A percentile compares a stretch with the other conserved stretches of the same genome.
Evolutionary conservation across 2,888 invertebrate genomes (phyloP).

Genomic region (Stenichneumon culpator): DNA sequence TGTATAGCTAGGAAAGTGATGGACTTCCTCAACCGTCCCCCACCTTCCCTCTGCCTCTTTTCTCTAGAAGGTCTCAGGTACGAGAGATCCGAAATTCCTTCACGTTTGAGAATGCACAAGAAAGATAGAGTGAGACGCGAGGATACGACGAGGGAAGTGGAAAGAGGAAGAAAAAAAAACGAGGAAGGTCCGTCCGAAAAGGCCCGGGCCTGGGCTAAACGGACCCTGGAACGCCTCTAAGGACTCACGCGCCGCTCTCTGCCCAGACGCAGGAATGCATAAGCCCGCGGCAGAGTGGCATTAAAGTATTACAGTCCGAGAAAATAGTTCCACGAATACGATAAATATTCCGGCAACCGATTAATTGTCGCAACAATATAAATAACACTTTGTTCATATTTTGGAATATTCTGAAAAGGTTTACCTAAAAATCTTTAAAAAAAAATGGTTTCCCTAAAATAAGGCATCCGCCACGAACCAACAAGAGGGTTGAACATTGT

Average conservation of each 20-base stretch:
- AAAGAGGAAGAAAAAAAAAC: constrained; percentile 25
- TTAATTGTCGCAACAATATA: too few species aligned
- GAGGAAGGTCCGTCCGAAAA: constrained; percentile 51
- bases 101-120: constrained; percentile 49
- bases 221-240: constrained; percentile 63
- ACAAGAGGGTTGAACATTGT: too few species aligned
- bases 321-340: neutral
- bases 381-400: too few species aligned
- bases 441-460: too few species aligned
- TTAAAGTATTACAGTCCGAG: constrained; percentile 37
- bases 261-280: constrained; percentile 31
- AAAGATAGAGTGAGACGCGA: neutral
- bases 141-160: constrained; percentile 6
- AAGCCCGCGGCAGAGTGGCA: neutral
- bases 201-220: constrained; percentile 61
- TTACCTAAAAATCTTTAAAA: too few species aligned
- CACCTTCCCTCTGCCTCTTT: constrained; percentile 6
- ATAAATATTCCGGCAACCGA: too few species aligned
- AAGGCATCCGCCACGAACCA: too few species aligned
- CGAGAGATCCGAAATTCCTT: constrained; percentile 55
- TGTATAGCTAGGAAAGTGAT: constrained; percentile 47
- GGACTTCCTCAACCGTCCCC: constrained; percentile 23
- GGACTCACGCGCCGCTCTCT: constrained; percentile 35
- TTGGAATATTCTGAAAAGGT: too few species aligned
- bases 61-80: constrained; percentile 52